phyloP scores from a whole-genome alignment of 2,888 invertebrate genomes.

The Mesochorus sp. region DNA sequence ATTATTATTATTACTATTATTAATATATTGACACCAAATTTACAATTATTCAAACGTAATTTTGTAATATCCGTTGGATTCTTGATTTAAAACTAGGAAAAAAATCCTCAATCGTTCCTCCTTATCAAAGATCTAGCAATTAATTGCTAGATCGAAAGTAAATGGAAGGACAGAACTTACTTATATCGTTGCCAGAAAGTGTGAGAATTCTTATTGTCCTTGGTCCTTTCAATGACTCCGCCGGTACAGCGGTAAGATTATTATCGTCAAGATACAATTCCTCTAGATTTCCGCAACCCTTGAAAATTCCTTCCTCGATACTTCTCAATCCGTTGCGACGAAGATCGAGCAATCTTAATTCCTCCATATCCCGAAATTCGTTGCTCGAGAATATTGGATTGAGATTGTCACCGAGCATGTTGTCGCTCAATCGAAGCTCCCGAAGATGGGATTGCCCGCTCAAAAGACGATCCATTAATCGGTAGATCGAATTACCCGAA shows the following conservation, averaged over 20 bases:
- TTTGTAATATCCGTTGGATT: too few species aligned
- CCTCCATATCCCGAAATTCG: conserved; percentile 90
- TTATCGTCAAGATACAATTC: conserved; percentile 92
- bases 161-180: conserved; percentile 83
- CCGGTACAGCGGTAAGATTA: conserved; percentile 89
- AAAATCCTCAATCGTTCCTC: conserved; percentile 22
- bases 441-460: conserved; percentile 87
- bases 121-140: neutral
- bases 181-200: conserved; percentile 90
- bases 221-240: conserved; percentile 91
- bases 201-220: conserved; percentile 88
- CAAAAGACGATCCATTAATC: conserved; percentile 90
- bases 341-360: conserved; percentile 89
- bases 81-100: conserved; percentile 2
- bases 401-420: conserved; percentile 93
- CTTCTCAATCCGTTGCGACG: conserved; percentile 91
- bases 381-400: conserved; percentile 95
- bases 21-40: too few species aligned
- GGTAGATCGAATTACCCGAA: conserved; percentile 90
- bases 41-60: too few species aligned
- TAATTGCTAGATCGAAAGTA: neutral
- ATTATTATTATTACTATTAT: too few species aligned
- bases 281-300: conserved; percentile 91
- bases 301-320: conserved; percentile 93
- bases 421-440: conserved; percentile 89